Base-by-base conservation (phyloP, 2,888 invertebrate species). In the Piscicola geometra region DNA sequence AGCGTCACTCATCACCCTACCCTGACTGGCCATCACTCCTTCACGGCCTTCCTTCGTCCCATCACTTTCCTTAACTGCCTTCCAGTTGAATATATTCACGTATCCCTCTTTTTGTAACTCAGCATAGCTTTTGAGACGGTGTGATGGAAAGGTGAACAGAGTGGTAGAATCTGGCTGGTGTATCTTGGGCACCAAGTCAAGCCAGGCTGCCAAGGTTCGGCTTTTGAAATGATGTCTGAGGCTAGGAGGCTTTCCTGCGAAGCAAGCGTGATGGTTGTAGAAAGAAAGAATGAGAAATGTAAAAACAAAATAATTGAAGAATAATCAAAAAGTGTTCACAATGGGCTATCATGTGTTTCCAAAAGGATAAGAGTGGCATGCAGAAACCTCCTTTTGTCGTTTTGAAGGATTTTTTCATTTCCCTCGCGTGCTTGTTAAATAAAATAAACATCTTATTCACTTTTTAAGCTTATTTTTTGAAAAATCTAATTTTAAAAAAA, bases 171-270 rank as follows among this genome's bases (percentile, higher is more conserved):
- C 91, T 0, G 91, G 91, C 80, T 91, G 89, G 86, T 93, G 87
- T 80, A 91, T 89, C 83, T 95, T 94, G 47, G 96, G 96, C 77
- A 96, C 93, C 72, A 96, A 88, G 83, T 95, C 93, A 77, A 95
- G 86, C 96, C 96, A 97, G 86, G 95, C 93, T 0, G 95, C 94
- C 73, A 96, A 88, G 79, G 94, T 94, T 86, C 94, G 94, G 0
- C 95, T 94, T 79, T 95, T 89, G 87, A 95, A 96, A 87, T 95
- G 95, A 82, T 93, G 93, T 85, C 93, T 93, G 80, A 94, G 87
- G 84, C 93, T 73, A 21, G 73, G 35, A 1, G n/a, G 1, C 0
- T 64, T 52, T 1, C 56, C 73, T 73, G 73, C 2, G 1, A n/a
- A n/a, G n/a, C n/a, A n/a, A n/a, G n/a, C n/a, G 50, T 47, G 50